Evolutionary conservation across 2,888 invertebrate species (phyloP).

Genomic region (Acronicta aceris): DNA sequence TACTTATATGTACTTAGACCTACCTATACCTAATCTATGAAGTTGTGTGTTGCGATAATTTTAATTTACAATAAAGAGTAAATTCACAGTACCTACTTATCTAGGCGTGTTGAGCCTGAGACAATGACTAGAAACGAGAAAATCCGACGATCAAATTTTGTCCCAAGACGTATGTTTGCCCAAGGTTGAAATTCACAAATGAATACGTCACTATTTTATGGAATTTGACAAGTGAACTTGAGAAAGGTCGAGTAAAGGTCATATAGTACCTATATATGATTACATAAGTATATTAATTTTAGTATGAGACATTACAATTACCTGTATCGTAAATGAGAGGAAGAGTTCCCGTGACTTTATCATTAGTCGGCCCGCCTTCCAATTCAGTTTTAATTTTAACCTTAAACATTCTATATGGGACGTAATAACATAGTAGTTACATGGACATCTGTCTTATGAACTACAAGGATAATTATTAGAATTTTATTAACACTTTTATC

Average conservation of each 20-base stretch:
- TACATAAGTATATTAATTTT: background rate
- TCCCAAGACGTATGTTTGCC: no score
- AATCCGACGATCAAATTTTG: no score
- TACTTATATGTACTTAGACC: no score
- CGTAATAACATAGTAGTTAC: conserved; percentile 11
- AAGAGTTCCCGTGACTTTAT: conserved; percentile 2
- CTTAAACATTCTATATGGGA: conserved; percentile 5
- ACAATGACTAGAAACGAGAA: no score
- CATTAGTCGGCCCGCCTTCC: conserved; percentile 13
- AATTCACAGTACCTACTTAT: no score
- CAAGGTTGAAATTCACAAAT: no score
- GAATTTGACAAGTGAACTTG: background rate
- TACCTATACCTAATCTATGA: no score
- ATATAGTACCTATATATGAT: no score
- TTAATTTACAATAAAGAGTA: no score
- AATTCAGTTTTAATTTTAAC: conserved; percentile 28
- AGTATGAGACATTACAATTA: background rate
- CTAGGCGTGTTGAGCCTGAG: no score
- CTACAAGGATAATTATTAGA: conserved; percentile 13
- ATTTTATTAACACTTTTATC: conserved; percentile 23
- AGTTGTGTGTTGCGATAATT: no score
- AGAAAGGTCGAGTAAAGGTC: background rate
- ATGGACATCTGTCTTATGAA: conserved; percentile 27
- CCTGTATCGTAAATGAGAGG: background rate
- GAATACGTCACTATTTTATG: background rate